A percentile compares a stretch with the other conserved stretches of the same genome.
These are phyloP conservation scores for Rhinichthys klamathensis DNA, from an alignment of 2,113 vertebrate genomes.

Conservation along the genomic window DNA sequence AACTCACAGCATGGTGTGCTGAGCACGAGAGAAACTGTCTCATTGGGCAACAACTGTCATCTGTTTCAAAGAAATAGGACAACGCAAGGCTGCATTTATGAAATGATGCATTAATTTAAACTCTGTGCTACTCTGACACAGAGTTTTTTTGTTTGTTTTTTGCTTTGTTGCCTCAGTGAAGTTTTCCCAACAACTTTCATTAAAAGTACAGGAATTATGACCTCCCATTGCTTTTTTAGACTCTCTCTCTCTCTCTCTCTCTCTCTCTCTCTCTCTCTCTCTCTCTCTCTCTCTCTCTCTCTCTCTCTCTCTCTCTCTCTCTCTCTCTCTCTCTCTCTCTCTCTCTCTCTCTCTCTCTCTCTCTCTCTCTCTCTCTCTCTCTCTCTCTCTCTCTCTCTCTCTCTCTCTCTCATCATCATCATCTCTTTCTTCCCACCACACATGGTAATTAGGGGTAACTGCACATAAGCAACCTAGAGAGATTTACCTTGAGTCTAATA, in stretches of 20 bases:
- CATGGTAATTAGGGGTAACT: conserved; percentile 19
- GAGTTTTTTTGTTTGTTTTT: not conserved
- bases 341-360: too few relatives aligned
- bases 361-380: not conserved
- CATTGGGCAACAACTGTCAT: conserved; percentile 39
- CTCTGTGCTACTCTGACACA: conserved; percentile 1
- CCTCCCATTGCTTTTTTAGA: not conserved
- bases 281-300: not conserved
- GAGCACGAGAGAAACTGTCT: conserved; percentile 7
- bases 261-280: too few relatives aligned
- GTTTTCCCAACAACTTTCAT: conserved; percentile 18
- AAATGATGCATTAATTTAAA: conserved; percentile 30
- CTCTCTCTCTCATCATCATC: not conserved
- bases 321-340: not conserved
- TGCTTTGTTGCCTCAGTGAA: not conserved
- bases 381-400: not conserved
- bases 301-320: not conserved
- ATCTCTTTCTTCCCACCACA: not conserved
- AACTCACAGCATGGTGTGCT: conserved; percentile 25
- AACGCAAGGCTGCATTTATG: not conserved
- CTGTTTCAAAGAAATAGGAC: conserved; percentile 26
- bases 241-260: too few relatives aligned
- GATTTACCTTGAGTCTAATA: conserved; percentile 39
- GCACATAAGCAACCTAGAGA: conserved; percentile 39
- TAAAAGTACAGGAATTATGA: conserved; percentile 12